These are phyloP conservation scores for Nematopogon swammerdamellus DNA, from an alignment of 2,888 invertebrate species.

Conservation along the genomic window DNA sequence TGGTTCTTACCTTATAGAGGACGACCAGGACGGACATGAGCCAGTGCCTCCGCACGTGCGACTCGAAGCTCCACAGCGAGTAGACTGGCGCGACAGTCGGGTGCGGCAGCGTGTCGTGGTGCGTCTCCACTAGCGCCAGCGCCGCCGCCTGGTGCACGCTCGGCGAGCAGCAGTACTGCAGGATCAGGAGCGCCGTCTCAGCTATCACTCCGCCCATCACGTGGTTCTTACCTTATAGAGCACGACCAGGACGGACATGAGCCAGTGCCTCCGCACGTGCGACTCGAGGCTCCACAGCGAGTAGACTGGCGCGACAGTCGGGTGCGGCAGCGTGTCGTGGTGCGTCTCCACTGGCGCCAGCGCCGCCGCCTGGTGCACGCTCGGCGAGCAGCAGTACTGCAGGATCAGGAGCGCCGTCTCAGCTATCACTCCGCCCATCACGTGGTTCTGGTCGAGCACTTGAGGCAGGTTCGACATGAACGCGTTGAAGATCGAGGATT, in stretches of 20 bases:
- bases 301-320: slow-evolving; percentile 40
- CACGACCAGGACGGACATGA: slow-evolving; percentile 87
- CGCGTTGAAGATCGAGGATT: slow-evolving; percentile 93
- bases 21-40: slow-evolving; percentile 89
- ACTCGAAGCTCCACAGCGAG: slow-evolving; percentile 85
- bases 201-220: too few species aligned
- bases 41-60: slow-evolving; percentile 88
- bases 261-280: slow-evolving; percentile 86
- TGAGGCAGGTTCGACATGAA: slow-evolving; percentile 92
- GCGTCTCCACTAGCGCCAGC: neutral
- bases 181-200: too few species aligned
- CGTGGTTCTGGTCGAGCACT: slow-evolving; percentile 92
- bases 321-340: slow-evolving; percentile 68
- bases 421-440: slow-evolving; percentile 86
- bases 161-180: neutral
- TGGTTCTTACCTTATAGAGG: slow-evolving; percentile 85
- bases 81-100: too few species aligned
- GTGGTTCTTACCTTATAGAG: slow-evolving; percentile 88
- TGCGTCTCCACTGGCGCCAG: slow-evolving; percentile 35
- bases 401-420: slow-evolving; percentile 68
- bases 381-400: slow-evolving; percentile 26
- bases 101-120: neutral
- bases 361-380: neutral
- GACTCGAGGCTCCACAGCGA: slow-evolving; percentile 88
- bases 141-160: neutral